A percentile compares a stretch with the other conserved stretches of the same genome.
phyloP scores from a whole-genome alignment of 2,113 vertebrate species.

The Hippoglossus stenolepis region DNA sequence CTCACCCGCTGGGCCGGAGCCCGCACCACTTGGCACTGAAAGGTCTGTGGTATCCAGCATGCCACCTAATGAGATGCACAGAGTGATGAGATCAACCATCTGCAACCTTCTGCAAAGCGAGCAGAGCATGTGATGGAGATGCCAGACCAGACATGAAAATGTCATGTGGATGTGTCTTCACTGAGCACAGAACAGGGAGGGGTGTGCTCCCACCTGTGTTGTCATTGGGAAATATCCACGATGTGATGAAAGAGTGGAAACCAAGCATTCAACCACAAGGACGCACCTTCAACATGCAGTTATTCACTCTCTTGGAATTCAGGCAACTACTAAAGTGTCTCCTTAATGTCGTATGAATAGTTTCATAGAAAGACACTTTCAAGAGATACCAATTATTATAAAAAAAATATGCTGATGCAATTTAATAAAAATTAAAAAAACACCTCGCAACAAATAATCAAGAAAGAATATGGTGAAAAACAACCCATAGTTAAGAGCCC shows the following conservation, averaged over 20 bases:
- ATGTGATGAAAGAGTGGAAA: slow-evolving; percentile 33
- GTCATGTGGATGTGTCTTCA: slow-evolving; percentile 61
- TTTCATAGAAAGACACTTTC: neutral
- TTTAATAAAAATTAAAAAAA: too few species aligned
- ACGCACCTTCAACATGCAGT: slow-evolving; percentile 12
- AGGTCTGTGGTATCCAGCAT: slow-evolving; percentile 90
- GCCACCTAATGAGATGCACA: slow-evolving; percentile 86
- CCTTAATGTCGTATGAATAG: neutral
- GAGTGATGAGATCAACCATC: slow-evolving; percentile 81
- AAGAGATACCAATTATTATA: neutral
- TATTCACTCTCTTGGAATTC: neutral
- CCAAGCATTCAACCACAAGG: slow-evolving; percentile 15
- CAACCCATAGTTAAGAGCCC: slow-evolving; percentile 6
- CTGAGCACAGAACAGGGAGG: slow-evolving; percentile 19
- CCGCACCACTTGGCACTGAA: slow-evolving; percentile 90
- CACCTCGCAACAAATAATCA: too few species aligned
- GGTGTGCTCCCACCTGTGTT: slow-evolving; percentile 17
- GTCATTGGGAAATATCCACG: slow-evolving; percentile 29
- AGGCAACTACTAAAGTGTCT: neutral
- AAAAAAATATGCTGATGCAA: neutral
- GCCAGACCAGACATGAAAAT: slow-evolving; percentile 66
- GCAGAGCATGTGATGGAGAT: slow-evolving; percentile 63
- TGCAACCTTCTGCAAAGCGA: slow-evolving; percentile 68
- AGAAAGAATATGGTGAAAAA: slow-evolving; percentile 17
- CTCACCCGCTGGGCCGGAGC: slow-evolving; percentile 91